Conservation (phyloP, 2,888 invertebrate genomes). For the Microplitis manilae region DNA sequence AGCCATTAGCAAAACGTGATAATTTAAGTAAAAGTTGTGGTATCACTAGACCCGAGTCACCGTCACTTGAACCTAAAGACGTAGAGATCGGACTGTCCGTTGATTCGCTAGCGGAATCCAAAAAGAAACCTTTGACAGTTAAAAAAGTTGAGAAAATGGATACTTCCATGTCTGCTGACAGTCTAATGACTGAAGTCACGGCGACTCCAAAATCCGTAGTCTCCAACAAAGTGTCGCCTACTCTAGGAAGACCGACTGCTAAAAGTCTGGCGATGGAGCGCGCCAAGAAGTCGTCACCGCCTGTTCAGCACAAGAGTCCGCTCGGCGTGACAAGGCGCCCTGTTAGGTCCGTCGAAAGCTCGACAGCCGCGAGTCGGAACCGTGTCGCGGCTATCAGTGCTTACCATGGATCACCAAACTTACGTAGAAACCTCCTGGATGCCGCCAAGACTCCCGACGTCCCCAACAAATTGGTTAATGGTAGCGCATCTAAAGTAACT, state of each 20-base stretch:
- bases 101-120: constrained; percentile 66
- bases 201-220: constrained; percentile 60
- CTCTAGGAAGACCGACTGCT: constrained; percentile 55
- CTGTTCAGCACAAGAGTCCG: constrained; percentile 61
- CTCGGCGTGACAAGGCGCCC: constrained; percentile 58
- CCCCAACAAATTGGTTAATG: constrained; percentile 61
- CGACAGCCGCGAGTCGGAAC: constrained; percentile 68
- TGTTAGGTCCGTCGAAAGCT: constrained; percentile 64
- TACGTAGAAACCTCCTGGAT: constrained; percentile 73
- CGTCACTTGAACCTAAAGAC: constrained; percentile 64
- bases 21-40: constrained; percentile 66
- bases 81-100: constrained; percentile 65
- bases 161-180: constrained; percentile 70
- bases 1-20: constrained; percentile 57
- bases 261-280: constrained; percentile 59
- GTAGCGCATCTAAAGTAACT: constrained; percentile 46
- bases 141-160: constrained; percentile 64
- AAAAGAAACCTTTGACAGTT: constrained; percentile 54
- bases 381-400: constrained; percentile 63
- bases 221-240: constrained; percentile 67
- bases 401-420: constrained; percentile 70
- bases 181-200: constrained; percentile 65
- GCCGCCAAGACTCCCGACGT: constrained; percentile 74
- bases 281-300: constrained; percentile 64
- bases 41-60: constrained; percentile 70